Conservation (phyloP, 2,888 invertebrate genomes). For the Eledone cirrhosa region DNA sequence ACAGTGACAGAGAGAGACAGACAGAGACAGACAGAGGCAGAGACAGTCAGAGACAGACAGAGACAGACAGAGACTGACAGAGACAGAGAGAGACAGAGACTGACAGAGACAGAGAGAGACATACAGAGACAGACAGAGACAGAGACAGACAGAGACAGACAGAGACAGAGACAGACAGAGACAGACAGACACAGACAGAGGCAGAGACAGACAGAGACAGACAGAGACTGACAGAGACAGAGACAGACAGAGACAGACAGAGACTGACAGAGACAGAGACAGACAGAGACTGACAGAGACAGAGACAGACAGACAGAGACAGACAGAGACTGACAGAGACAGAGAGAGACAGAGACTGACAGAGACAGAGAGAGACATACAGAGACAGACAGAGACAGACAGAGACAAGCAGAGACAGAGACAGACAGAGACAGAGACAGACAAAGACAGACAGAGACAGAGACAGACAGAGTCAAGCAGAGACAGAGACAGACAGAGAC, state of each 20-base stretch:
- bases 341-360: not conserved
- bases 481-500: too few relatives aligned
- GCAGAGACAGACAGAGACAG: not conserved
- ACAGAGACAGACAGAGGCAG: not conserved
- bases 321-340: not conserved
- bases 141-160: not conserved
- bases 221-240: not conserved
- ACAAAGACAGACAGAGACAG: too few relatives aligned
- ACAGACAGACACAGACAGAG: not conserved
- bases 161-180: not conserved
- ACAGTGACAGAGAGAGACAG: not conserved
- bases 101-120: not conserved
- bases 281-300: too few relatives aligned
- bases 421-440: too few relatives aligned
- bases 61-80: too few relatives aligned
- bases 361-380: too few relatives aligned
- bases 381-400: too few relatives aligned
- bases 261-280: not conserved
- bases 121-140: not conserved
- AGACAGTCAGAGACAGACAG: not conserved
- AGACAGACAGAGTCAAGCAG: too few relatives aligned
- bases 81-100: not conserved
- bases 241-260: not conserved
- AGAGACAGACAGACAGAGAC: too few relatives aligned
- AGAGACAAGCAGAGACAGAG: too few relatives aligned